Evolutionary conservation across 2,113 vertebrate genomes (phyloP).

Genomic region (Anguilla rostrata): DNA sequence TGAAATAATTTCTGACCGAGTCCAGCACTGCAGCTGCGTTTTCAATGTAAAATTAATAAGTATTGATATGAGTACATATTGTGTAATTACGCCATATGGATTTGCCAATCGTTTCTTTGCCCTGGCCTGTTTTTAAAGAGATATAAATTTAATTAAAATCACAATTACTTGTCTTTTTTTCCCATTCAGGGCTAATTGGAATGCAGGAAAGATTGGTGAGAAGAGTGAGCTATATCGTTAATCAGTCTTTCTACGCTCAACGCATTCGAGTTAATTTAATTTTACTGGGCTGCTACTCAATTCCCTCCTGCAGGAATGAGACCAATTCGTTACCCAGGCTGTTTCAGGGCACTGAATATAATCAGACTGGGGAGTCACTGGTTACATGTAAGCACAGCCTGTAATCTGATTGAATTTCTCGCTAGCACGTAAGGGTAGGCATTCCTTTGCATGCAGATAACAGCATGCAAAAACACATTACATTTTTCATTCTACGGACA

Average conservation of each 20-base stretch:
- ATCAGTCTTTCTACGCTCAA: constrained; percentile 41
- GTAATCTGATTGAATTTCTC: constrained; percentile 13
- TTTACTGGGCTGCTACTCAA: constrained; percentile 31
- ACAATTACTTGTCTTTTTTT: constrained; percentile 35
- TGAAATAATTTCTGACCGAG: constrained; percentile 4
- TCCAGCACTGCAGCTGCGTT: neutral
- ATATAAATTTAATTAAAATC: constrained; percentile 42
- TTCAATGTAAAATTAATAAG: constrained; percentile 21
- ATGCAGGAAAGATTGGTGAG: constrained; percentile 44
- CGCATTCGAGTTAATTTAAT: constrained; percentile 49
- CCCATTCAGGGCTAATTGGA: constrained; percentile 41
- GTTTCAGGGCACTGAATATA: constrained; percentile 22
- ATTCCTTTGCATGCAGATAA: neutral
- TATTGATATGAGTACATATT: constrained; percentile 11
- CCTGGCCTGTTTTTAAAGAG: constrained; percentile 24
- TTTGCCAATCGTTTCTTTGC: constrained; percentile 19
- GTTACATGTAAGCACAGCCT: constrained; percentile 16
- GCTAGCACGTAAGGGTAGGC: neutral
- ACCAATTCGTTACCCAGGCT: constrained; percentile 34
- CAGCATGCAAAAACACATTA: neutral
- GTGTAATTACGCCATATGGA: constrained; percentile 24
- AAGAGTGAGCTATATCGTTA: constrained; percentile 34
- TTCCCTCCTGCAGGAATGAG: constrained; percentile 14
- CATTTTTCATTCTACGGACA: neutral
- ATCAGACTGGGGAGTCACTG: neutral